A percentile compares a stretch with the other conserved stretches of the same genome.
Evolutionary conservation across 2,113 vertebrate species (phyloP).

Genomic region (Lathamus discolor): DNA sequence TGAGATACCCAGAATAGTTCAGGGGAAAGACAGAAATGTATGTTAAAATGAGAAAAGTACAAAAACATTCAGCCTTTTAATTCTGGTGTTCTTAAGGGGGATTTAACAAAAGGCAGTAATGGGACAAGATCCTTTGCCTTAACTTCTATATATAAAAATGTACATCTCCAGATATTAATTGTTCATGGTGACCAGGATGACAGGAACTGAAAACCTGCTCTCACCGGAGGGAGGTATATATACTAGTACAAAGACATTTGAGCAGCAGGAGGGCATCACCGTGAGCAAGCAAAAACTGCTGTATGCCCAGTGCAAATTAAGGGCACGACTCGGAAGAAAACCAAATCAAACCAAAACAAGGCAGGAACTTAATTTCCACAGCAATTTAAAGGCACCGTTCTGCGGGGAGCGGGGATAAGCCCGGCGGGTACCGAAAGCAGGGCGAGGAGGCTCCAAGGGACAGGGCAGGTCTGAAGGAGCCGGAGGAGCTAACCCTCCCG

Average conservation of each 20-base stretch:
- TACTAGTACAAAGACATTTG: background rate
- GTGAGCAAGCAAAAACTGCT: background rate
- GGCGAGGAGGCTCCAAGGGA: background rate
- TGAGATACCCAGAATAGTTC: background rate
- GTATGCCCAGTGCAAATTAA: background rate
- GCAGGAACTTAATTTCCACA: background rate
- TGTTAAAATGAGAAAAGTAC: background rate
- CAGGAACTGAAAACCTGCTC: background rate
- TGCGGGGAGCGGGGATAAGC: fast-evolving
- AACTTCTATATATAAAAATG: background rate
- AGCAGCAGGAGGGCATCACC: background rate
- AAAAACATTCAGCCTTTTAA: background rate
- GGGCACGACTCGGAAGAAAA: fast-evolving
- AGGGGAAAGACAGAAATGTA: background rate
- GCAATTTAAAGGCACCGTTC: background rate
- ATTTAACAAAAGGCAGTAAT: background rate
- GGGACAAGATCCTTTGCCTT: background rate
- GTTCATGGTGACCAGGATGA: background rate
- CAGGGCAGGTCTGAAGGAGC: background rate
- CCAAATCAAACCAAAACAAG: background rate
- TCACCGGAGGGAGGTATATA: fast-evolving
- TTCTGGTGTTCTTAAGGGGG: background rate
- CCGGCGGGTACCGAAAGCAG: background rate
- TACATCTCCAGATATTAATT: fast-evolving
- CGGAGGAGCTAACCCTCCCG: background rate